Percentiles rank a stretch among this genome's conserved stretches.
Conservation (phyloP, 1,140 invertebrate species). For the Drosophila suzukii region DNA sequence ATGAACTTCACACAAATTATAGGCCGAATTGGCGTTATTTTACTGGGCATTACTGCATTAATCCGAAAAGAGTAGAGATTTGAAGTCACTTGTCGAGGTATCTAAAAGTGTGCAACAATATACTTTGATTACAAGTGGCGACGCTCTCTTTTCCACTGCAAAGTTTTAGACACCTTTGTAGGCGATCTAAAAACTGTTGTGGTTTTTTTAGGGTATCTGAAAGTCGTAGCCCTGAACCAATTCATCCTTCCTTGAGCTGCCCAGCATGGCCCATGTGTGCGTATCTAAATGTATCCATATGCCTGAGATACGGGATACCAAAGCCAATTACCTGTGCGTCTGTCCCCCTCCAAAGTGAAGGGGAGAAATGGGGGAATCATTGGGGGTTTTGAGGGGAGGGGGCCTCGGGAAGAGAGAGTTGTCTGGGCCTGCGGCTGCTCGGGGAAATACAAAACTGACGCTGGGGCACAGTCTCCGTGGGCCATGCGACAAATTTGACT, state of each 20-base stretch:
- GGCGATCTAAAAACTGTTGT: no score
- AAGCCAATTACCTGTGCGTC: conserved; percentile 73
- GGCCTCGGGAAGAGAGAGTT: not conserved
- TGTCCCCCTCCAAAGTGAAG: not conserved
- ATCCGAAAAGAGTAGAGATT: no score
- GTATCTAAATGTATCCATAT: conserved; percentile 75
- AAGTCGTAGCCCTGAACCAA: not conserved
- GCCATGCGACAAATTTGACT: conserved; percentile 79
- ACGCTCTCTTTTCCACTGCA: no score
- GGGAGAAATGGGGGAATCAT: not conserved
- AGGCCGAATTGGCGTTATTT: no score
- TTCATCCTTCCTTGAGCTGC: conserved; percentile 4
- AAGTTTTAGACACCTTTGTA: no score
- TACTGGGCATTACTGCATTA: no score
- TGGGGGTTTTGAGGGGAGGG: not conserved
- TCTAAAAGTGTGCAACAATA: no score
- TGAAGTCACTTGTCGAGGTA: no score
- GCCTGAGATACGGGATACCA: conserved; percentile 65
- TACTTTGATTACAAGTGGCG: no score
- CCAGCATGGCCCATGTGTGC: conserved; percentile 27
- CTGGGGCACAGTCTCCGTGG: conserved; percentile 60
- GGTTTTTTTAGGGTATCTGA: not conserved
- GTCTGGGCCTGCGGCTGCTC: conserved; percentile 56
- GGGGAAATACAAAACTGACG: conserved; percentile 60
- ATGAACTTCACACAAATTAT: no score